Conservation (phyloP, 2,113 vertebrate species). For the Uropsilus gracilis region DNA sequence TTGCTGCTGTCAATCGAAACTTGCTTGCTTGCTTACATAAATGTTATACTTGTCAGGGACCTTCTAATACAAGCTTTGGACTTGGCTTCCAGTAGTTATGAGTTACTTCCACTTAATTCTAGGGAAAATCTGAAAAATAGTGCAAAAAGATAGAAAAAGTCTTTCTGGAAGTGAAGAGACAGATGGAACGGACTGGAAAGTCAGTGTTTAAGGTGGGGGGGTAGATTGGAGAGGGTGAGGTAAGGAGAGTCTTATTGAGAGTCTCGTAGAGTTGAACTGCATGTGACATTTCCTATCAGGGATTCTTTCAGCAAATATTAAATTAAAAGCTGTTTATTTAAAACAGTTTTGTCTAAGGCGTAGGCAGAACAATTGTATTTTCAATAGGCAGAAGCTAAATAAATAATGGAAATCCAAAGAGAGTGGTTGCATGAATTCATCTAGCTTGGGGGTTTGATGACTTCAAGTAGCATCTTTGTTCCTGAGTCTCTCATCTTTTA, state of each 20-base stretch:
- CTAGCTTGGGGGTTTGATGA: neutral
- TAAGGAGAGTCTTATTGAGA: neutral
- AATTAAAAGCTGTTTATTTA: slow-evolving; percentile 17
- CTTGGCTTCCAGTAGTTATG: neutral
- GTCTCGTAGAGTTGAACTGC: slow-evolving; percentile 1
- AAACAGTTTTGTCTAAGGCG: neutral
- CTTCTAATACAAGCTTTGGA: neutral
- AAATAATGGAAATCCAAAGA: slow-evolving; percentile 2
- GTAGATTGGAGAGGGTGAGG: neutral
- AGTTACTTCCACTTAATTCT: neutral
- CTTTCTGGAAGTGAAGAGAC: neutral
- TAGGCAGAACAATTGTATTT: neutral
- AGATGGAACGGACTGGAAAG: neutral
- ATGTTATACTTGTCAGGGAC: neutral
- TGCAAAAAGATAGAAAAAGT: neutral
- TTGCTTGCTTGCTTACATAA: neutral
- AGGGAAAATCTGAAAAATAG: neutral
- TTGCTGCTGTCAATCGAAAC: neutral
- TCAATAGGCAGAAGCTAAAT: neutral
- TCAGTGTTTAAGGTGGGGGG: neutral
- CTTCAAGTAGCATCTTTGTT: neutral
- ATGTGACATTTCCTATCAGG: neutral
- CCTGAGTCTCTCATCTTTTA: neutral
- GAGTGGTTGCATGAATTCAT: neutral
- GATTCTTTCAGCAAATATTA: neutral